Percentiles rank a stretch among this genome's conserved stretches.
These are phyloP conservation scores for Discoglossus pictus DNA, from an alignment of 2,797 vertebrate species.

Conservation along the genomic window DNA sequence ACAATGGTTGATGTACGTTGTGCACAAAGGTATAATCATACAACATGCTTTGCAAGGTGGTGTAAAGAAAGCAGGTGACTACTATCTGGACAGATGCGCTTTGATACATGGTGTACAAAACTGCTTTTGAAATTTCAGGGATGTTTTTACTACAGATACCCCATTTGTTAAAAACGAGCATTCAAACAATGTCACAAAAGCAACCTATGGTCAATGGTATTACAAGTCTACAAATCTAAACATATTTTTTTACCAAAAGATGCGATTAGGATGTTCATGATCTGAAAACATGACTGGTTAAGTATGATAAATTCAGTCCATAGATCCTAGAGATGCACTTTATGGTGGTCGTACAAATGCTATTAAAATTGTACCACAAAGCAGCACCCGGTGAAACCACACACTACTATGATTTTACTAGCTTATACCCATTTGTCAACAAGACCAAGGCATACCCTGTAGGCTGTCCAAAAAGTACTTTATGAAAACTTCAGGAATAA, in stretches of 20 bases:
- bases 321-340: neutral
- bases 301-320: neutral
- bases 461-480: no score
- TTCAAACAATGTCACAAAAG: neutral
- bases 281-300: conserved; percentile 13
- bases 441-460: conserved; percentile 17
- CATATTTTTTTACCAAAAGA: neutral
- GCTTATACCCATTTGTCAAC: conserved; percentile 15
- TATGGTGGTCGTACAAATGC: neutral
- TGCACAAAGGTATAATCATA: neutral
- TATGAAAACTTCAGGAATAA: no score
- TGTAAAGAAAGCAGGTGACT: neutral
- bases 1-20: conserved; percentile 10
- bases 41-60: neutral
- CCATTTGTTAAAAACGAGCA: neutral
- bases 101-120: neutral
- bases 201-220: neutral
- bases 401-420: conserved; percentile 9
- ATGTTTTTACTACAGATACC: conserved; percentile 8
- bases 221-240: neutral
- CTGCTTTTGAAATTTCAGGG: neutral
- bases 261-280: neutral
- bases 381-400: neutral
- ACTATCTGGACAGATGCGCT: neutral
- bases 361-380: conserved; percentile 8